Evolutionary conservation across 1,140 invertebrate genomes (phyloP), one percentile per base, ranked within the genome.

Genomic region (Copidosoma floridanum): DNA sequence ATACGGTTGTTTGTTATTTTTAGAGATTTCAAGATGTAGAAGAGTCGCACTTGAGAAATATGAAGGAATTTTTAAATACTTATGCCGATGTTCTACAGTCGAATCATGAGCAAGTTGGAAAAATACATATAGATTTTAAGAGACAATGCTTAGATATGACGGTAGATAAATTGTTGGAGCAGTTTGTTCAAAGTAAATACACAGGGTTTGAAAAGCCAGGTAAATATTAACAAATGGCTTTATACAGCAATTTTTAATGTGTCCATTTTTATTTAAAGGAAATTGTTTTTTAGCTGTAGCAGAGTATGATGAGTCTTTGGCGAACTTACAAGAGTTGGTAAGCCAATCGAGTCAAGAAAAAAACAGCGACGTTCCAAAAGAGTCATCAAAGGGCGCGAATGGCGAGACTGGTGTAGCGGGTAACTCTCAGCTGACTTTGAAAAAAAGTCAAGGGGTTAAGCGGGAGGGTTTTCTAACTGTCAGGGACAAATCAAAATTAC

Each of bases 11-110:
- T 43, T 46, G 35, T 66, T 71, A 63, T 50, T 26, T 80, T 73
- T 66, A 89, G 88, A 90, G 93, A 74, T 98, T 97, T 76, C 95
- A 98, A 85, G 91, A 93, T 78, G 86, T 97, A 21, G 95, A 97
- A 80, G 91, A 95, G 71, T 85, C 88, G 52, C 94, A 97, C 81
- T 81, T 97, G 64, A 90, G 88, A 68, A 93, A 96, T 75, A 97
- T 98, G 93, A 95, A 96, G 75, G 91, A 96, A 66, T 97, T 97
- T 83, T 84, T 97, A 44, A 91, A 91, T 70, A 87, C 86, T 18
- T 98, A 96, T 81, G 86, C 90, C 51, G 89, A 94, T 71, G 86
- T 95, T 54, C 84, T 95, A 59, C 90, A 94, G 75, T 89, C 88
- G 71, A 93, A 94, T 77, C 93, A 95, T 81, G 89, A 91, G 65